These are phyloP conservation scores for Epinephelus moara DNA, from an alignment of 2,113 vertebrate genomes.

Conservation along the genomic window DNA sequence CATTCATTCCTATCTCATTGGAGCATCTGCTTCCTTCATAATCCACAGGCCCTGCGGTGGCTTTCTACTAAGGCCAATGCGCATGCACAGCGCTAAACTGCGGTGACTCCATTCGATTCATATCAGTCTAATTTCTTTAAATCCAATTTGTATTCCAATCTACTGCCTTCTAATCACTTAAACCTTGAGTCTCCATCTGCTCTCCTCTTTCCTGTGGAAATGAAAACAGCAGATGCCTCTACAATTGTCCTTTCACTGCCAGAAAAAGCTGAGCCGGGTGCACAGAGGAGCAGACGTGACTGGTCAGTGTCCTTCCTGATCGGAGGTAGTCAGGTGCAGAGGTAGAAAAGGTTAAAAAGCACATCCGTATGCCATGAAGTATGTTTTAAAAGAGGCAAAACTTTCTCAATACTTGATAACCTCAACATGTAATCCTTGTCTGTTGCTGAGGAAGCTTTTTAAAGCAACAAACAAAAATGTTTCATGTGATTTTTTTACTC, in stretches of 20 bases:
- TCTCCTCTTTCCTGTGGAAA: constrained; percentile 83
- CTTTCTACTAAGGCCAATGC: constrained; percentile 73
- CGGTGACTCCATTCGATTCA: constrained; percentile 96
- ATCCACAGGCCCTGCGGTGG: constrained; percentile 89
- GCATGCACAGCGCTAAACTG: constrained; percentile 83
- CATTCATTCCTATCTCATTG: constrained; percentile 96
- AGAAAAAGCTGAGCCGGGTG: constrained; percentile 87
- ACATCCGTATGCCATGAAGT: constrained; percentile 42
- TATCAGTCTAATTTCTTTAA: constrained; percentile 99
- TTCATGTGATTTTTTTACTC: neutral
- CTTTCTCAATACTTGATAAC: constrained; percentile 40
- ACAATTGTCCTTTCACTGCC: constrained; percentile 90
- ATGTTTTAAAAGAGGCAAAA: constrained; percentile 37
- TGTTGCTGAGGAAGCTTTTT: neutral
- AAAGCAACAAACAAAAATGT: constrained; percentile 16
- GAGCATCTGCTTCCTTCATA: constrained; percentile 96
- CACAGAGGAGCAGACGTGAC: constrained; percentile 73
- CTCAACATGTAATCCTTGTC: neutral
- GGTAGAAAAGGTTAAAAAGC: constrained; percentile 52
- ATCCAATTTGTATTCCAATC: constrained; percentile 99
- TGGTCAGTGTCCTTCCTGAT: constrained; percentile 84
- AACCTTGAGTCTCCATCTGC: constrained; percentile 98
- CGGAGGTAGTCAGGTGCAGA: constrained; percentile 54
- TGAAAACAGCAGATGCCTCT: constrained; percentile 94
- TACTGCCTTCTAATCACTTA: constrained; percentile 98